These are phyloP conservation scores for Elanus axillaris DNA, from an alignment of 2,113 vertebrate species.

Conservation along the genomic window DNA sequence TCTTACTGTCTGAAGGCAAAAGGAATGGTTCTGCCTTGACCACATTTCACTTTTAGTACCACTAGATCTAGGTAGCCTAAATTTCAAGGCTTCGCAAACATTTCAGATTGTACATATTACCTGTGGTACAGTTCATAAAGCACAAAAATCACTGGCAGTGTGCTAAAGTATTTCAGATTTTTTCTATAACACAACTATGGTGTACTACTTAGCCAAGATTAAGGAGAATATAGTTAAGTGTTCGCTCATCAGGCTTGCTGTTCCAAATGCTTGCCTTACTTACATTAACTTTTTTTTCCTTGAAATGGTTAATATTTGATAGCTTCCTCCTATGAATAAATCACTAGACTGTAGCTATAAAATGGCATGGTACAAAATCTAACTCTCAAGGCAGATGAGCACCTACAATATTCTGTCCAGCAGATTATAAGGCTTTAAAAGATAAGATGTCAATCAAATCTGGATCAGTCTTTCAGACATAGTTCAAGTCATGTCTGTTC, in stretches of 20 bases:
- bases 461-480: not conserved
- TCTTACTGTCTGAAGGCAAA: slow-evolving; percentile 29
- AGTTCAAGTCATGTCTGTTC: not conserved
- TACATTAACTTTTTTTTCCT: not conserved
- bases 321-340: slow-evolving; percentile 2
- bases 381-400: not conserved
- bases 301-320: slow-evolving; percentile 48
- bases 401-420: not conserved
- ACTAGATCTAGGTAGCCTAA: slow-evolving; percentile 31
- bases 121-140: slow-evolving; percentile 38
- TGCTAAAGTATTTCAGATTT: not conserved
- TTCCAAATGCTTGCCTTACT: not conserved
- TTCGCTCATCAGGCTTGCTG: not conserved
- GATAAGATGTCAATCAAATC: not conserved
- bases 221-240: not conserved
- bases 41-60: slow-evolving; percentile 59
- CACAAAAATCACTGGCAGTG: not conserved
- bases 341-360: not conserved
- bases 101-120: slow-evolving; percentile 43
- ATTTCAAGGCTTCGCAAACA: slow-evolving; percentile 50
- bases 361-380: not conserved
- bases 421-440: slow-evolving; percentile 3
- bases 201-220: not conserved
- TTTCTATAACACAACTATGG: not conserved
- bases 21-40: not conserved